Evolutionary conservation across 64 coral and sea anemone genomes (phyloP).

Genomic region (Acropora yongei): DNA sequence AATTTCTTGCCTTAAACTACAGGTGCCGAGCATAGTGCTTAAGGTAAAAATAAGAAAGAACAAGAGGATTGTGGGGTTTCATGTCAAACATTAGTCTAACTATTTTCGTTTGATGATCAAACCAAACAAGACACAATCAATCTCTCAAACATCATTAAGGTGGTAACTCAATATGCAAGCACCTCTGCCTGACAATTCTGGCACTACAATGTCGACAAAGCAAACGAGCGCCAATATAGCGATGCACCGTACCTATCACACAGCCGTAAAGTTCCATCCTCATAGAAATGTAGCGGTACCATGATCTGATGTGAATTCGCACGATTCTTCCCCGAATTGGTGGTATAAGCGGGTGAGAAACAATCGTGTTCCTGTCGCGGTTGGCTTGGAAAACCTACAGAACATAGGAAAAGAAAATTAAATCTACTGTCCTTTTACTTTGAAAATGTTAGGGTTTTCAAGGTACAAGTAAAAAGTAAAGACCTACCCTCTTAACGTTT

Average conservation of each 20-base stretch:
- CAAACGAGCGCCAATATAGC: not conserved
- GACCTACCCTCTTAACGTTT: conserved; percentile 47
- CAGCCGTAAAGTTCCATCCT: conserved; percentile 72
- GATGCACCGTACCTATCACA: conserved; percentile 31
- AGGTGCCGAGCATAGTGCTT: too few relatives aligned
- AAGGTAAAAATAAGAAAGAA: too few relatives aligned
- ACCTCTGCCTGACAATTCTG: not conserved
- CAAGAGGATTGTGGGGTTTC: too few relatives aligned
- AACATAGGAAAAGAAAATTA: not conserved
- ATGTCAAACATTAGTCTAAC: too few relatives aligned
- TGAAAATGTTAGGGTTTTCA: not conserved
- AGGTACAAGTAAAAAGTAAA: not conserved
- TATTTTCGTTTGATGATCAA: too few relatives aligned
- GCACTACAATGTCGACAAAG: not conserved
- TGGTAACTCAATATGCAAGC: not conserved
- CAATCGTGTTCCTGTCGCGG: conserved; percentile 67
- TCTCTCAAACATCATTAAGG: too few relatives aligned
- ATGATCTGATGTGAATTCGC: conserved; percentile 64
- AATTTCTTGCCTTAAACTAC: too few relatives aligned
- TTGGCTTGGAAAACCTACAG: conserved; percentile 73
- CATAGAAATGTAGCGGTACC: conserved; percentile 66
- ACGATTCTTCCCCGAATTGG: conserved; percentile 54
- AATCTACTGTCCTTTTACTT: too few relatives aligned
- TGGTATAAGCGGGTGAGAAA: conserved; percentile 62
- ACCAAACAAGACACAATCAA: too few relatives aligned